A percentile compares a stretch with the other conserved stretches of the same genome.
Evolutionary conservation across 1,140 invertebrate species (phyloP).

Genomic region (Rhopalosiphum padi): DNA sequence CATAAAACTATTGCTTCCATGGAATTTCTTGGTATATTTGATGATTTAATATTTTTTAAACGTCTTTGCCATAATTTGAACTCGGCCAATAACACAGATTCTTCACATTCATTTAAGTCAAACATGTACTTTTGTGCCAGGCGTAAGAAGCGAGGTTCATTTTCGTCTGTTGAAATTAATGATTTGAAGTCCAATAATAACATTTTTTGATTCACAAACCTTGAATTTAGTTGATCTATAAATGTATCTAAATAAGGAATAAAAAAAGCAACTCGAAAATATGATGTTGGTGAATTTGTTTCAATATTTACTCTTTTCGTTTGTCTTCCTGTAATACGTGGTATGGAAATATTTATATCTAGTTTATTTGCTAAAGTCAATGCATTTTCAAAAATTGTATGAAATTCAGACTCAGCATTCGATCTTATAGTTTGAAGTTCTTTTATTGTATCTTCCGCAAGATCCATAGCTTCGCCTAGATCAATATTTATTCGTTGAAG

Average conservation of each 20-base stretch:
- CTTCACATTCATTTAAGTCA: conserved; percentile 25
- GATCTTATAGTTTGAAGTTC: not conserved
- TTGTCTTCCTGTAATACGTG: not conserved
- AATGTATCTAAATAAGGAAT: not conserved
- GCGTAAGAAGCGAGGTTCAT: not conserved
- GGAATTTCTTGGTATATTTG: not conserved
- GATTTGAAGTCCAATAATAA: conserved; percentile 33
- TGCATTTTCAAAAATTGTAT: not conserved
- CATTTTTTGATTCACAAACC: conserved; percentile 16
- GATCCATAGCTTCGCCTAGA: not conserved
- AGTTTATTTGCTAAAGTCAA: not conserved
- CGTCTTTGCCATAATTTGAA: not conserved
- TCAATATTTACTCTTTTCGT: not conserved
- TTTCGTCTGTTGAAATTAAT: conserved; percentile 18
- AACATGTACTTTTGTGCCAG: conserved; percentile 6
- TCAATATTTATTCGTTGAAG: not conserved
- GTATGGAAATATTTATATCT: conserved; percentile 20
- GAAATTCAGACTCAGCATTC: too few species aligned
- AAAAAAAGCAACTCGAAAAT: not conserved
- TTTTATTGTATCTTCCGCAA: not conserved
- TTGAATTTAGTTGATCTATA: not conserved
- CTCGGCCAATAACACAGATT: not conserved
- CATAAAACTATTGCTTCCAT: conserved; percentile 20
- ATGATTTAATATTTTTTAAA: not conserved
- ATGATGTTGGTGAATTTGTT: not conserved